These are phyloP conservation scores for Trogon surrucura DNA, from an alignment of 2,113 vertebrate genomes.

Conservation along the genomic window DNA sequence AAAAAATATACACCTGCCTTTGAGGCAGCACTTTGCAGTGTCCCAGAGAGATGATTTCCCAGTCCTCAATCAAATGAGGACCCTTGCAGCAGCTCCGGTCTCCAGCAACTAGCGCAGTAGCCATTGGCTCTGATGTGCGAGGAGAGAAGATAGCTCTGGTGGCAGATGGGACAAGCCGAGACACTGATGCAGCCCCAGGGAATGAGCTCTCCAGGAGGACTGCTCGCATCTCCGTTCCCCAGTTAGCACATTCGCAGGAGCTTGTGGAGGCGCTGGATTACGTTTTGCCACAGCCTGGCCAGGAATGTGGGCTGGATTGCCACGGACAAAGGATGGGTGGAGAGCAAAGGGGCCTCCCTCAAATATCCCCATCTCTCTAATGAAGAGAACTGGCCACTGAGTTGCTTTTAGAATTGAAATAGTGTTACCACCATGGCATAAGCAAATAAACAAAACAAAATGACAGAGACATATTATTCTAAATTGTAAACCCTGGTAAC, in stretches of 20 bases:
- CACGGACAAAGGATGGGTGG: accelerated
- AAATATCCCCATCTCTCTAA: background rate
- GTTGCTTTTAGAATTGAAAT: background rate
- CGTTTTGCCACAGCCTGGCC: background rate
- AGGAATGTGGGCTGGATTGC: background rate
- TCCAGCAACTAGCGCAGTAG: background rate
- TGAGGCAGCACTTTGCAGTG: background rate
- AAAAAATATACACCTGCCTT: background rate
- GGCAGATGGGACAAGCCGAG: conserved; percentile 40
- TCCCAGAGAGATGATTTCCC: background rate
- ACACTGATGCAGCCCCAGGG: background rate
- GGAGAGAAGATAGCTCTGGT: background rate
- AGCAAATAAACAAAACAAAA: background rate
- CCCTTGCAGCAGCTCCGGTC: conserved; percentile 30
- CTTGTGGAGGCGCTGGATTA: background rate
- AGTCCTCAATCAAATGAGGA: background rate
- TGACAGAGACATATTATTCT: background rate
- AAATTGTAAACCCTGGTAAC: background rate
- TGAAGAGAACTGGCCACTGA: background rate
- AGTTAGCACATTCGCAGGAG: background rate
- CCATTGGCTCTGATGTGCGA: background rate
- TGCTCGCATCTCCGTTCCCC: background rate
- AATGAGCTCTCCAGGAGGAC: background rate
- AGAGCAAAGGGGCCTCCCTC: background rate
- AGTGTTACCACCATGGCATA: background rate